Evolutionary conservation across 2,888 invertebrate genomes (phyloP).

Genomic region (Pristionchus japonicus): DNA sequence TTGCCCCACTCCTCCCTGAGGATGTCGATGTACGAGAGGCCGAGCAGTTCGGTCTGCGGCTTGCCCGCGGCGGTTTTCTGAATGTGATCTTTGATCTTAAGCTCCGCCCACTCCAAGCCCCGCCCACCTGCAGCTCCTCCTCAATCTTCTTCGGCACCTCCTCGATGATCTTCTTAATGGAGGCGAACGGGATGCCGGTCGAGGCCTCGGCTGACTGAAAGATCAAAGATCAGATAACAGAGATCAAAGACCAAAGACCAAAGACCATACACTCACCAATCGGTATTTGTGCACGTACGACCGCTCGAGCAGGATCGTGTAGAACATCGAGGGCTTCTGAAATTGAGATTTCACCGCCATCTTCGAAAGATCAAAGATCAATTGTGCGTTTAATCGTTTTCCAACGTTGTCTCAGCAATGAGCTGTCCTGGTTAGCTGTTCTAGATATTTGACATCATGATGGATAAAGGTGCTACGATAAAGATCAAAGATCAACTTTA

Average conservation of each 20-base stretch:
- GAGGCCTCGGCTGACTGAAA: neutral
- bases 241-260: neutral
- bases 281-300: conserved; percentile 5
- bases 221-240: neutral
- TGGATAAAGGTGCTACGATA: no score
- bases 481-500: neutral
- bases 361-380: no score
- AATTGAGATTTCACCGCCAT: neutral
- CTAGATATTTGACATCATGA: no score
- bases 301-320: conserved; percentile 11
- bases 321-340: conserved; percentile 23
- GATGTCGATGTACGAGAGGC: neutral
- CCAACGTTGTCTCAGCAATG: no score
- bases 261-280: neutral
- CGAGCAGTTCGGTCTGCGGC: neutral
- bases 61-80: conserved; percentile 9
- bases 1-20: neutral
- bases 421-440: no score
- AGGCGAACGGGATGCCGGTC: neutral
- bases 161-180: conserved; percentile 5
- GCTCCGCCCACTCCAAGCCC: neutral
- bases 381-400: no score
- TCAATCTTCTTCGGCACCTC: neutral
- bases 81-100: neutral
- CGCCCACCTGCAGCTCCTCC: neutral